Conservation (phyloP, 1,140 invertebrate species). For the Lethrus apterus region DNA sequence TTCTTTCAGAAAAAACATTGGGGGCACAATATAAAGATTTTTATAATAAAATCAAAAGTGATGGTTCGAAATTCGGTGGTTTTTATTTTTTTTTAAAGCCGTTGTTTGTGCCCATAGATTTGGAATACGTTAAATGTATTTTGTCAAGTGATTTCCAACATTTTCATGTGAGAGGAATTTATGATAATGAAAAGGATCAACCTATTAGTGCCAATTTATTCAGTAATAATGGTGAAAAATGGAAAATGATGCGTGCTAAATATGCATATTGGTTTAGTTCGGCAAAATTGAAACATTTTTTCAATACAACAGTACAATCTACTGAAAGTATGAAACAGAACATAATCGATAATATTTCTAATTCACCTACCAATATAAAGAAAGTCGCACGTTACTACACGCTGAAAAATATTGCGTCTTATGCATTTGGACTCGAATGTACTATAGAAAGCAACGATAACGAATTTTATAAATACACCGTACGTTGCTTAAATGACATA, state of each 20-base stretch:
- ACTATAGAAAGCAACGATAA: too few species aligned
- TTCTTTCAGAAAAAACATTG: background rate
- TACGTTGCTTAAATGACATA: too few species aligned
- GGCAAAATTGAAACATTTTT: too few species aligned
- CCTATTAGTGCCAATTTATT: constrained; percentile 45
- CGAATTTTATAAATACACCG: too few species aligned
- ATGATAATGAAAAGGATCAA: constrained; percentile 41
- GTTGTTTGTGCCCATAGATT: constrained; percentile 38
- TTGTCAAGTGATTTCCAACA: constrained; percentile 43
- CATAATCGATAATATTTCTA: too few species aligned
- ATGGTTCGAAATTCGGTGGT: constrained; percentile 17
- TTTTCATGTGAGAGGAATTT: constrained; percentile 42
- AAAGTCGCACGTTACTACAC: too few species aligned
- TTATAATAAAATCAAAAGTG: constrained; percentile 34
- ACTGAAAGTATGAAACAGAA: too few species aligned
- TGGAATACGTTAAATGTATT: constrained; percentile 43
- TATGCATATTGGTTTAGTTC: too few species aligned
- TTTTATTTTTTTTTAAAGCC: constrained; percentile 20
- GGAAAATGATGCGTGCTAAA: constrained; percentile 43
- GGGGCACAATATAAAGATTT: constrained; percentile 15
- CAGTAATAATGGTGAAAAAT: constrained; percentile 39
- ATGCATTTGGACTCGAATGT: too few species aligned
- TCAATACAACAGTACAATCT: too few species aligned
- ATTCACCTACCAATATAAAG: too few species aligned
- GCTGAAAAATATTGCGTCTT: too few species aligned